Evolutionary conservation across 2,797 vertebrate genomes (phyloP).

Genomic region (Phoebastria nigripes): DNA sequence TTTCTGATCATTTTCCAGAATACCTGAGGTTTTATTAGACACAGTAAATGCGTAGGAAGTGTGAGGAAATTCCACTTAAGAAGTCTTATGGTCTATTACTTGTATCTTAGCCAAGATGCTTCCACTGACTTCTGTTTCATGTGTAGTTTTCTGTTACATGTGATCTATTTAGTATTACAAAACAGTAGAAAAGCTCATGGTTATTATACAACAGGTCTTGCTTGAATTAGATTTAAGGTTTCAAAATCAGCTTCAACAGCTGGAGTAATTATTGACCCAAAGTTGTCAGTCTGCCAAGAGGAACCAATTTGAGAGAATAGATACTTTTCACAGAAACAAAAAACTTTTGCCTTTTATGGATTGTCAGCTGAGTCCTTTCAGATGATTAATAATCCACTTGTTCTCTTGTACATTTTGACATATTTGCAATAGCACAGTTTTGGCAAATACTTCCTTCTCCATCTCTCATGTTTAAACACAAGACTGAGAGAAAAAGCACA

Average conservation of each 20-base stretch:
- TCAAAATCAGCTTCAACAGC: neutral
- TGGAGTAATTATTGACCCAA: neutral
- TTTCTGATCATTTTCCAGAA: conserved; percentile 6
- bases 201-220: neutral
- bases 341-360: neutral
- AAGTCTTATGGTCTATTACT: neutral
- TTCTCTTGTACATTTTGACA: neutral
- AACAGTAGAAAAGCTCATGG: neutral
- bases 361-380: neutral
- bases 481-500: neutral
- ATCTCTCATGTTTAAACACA: neutral
- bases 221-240: neutral
- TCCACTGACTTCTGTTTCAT: neutral
- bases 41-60: neutral
- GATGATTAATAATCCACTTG: neutral
- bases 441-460: conserved; percentile 23
- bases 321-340: neutral
- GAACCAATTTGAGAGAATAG: neutral
- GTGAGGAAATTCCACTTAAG: neutral
- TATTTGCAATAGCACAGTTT: neutral
- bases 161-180: neutral
- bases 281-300: neutral
- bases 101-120: neutral
- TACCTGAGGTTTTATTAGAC: neutral
- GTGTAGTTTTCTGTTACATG: neutral